These are phyloP conservation scores for Limnothrissa miodon DNA, from an alignment of 2,113 vertebrate species.

Conservation along the genomic window DNA sequence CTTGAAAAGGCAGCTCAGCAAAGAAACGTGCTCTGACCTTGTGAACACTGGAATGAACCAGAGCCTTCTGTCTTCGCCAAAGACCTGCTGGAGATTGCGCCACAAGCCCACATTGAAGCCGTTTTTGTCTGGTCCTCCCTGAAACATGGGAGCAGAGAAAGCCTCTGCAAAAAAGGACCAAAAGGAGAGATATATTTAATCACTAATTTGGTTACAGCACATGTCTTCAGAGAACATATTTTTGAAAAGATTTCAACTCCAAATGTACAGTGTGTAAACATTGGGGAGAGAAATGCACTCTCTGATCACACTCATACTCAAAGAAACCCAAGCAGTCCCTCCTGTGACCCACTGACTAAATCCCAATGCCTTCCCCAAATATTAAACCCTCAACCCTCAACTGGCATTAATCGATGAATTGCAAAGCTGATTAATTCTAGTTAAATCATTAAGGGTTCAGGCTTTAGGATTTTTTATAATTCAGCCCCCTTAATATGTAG, in stretches of 20 bases:
- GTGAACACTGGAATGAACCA: constrained; percentile 91
- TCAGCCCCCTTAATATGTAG: not conserved
- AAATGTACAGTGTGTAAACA: not conserved
- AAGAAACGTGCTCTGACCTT: constrained; percentile 70
- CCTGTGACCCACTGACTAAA: not conserved
- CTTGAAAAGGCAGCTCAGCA: not conserved
- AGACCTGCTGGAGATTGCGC: constrained; percentile 90
- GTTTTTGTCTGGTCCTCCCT: constrained; percentile 87
- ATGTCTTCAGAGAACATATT: too few relatives aligned
- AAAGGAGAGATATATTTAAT: constrained; percentile 7
- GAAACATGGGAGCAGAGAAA: constrained; percentile 90
- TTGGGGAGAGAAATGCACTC: not conserved
- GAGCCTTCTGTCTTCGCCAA: constrained; percentile 86
- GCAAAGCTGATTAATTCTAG: too few relatives aligned
- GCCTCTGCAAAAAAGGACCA: constrained; percentile 78
- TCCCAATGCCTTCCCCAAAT: too few relatives aligned
- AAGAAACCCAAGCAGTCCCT: not conserved
- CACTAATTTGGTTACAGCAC: too few relatives aligned
- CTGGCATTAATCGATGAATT: too few relatives aligned
- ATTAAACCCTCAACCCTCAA: too few relatives aligned
- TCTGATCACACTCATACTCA: not conserved
- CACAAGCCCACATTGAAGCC: constrained; percentile 87
- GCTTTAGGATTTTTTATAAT: too few relatives aligned
- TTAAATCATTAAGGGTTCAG: too few relatives aligned
- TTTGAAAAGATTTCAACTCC: too few relatives aligned